Evolutionary conservation across 2,113 vertebrate species (phyloP), one percentile per base, ranked within the genome.

Genomic region (Otus sunia): DNA sequence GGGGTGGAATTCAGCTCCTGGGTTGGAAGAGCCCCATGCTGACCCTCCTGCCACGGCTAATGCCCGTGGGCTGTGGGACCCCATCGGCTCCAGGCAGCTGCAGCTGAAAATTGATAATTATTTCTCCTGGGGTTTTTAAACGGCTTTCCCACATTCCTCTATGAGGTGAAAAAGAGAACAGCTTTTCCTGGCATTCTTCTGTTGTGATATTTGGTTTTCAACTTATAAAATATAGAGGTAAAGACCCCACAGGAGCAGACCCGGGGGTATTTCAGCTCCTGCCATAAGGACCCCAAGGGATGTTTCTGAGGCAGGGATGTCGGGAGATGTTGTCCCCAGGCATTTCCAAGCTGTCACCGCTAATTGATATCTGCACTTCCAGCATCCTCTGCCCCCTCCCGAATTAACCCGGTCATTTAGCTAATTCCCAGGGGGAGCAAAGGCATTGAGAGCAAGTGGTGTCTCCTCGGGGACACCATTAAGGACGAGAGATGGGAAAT

Each of bases 401-500:
- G 0, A 53, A 23, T 36, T 39, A 45, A 79, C 76, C 64, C 75
- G 3, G 34, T 15, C 47, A 0, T 47, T 81, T n/a, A 43, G 69
- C 90, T 88, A 53, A 47, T 80, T 96, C 93, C 91, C 68, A 1
- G 8, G 6, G 22, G 32, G 32, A 29, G 17, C 56, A 92, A 68
- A 94, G 83, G 73, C 59, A 26, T 85, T 88, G 36, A 63, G 64
- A 68, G 68, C 36, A 22, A 71, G 63, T 3, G 13, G 52, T 37
- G 3, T 43, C 71, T 97, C 64, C 62, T 43, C 7, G 8, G 63
- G n/a, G 27, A 53, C 34, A 15, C 66, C 60, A 68, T 60, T 53
- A 73, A 43, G n/a, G 67, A 75, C 13, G 45, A 36, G 71, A 80
- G 60, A 77, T 41, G 90, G 86, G 67, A 97, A 94, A 83, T 67